phyloP scores from a whole-genome alignment of 2,888 invertebrate species.

The Limulus polyphemus region DNA sequence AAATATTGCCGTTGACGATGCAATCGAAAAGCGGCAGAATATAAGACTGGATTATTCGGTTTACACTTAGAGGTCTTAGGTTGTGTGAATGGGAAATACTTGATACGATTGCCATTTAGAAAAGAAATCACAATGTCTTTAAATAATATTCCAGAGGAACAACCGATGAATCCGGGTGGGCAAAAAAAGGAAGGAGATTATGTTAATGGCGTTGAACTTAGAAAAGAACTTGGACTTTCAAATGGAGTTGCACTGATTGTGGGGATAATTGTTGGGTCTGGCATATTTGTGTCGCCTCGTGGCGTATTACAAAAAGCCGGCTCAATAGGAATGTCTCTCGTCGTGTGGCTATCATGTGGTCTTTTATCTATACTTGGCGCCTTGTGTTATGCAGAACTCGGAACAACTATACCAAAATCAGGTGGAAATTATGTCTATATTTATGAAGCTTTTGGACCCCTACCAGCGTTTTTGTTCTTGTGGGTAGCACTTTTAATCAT shows the following conservation, averaged over 20 bases:
- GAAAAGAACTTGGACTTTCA: conserved; percentile 68
- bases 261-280: conserved; percentile 84
- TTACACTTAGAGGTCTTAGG: too few species aligned
- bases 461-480: conserved; percentile 88
- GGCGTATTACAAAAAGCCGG: conserved; percentile 72
- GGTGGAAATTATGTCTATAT: conserved; percentile 98
- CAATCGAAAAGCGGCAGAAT: too few species aligned
- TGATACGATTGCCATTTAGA: too few species aligned
- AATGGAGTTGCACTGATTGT: conserved; percentile 89
- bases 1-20: too few species aligned
- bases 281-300: conserved; percentile 91
- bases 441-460: conserved; percentile 72
- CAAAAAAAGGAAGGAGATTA: too few species aligned
- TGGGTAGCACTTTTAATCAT: conserved; percentile 88
- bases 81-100: too few species aligned
- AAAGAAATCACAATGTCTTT: too few species aligned
- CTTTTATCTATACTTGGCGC: conserved; percentile 82
- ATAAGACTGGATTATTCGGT: too few species aligned
- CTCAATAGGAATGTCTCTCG: conserved; percentile 73
- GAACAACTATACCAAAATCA: conserved; percentile 76
- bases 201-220: conserved; percentile 48
- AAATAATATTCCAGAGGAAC: too few species aligned
- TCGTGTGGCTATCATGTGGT: conserved; percentile 82
- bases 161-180: too few species aligned
- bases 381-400: conserved; percentile 90